Conservation (phyloP, 2,888 invertebrate species). For the Lingula anatina region DNA sequence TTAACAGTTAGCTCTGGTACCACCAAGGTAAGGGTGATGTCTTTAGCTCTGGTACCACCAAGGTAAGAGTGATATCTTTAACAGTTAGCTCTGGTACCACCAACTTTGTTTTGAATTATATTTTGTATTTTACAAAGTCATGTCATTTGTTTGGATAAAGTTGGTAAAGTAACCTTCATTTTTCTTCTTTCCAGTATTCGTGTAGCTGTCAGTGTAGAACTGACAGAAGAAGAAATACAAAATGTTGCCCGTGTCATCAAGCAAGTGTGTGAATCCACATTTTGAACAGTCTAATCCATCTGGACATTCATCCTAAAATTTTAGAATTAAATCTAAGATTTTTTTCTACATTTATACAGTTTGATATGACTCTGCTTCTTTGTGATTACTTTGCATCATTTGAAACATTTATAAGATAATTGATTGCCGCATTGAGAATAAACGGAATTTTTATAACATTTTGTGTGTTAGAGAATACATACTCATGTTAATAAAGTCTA, state of each 20-base stretch:
- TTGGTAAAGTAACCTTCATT: neutral
- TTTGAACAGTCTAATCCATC: too few relatives aligned
- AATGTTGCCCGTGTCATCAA: slow-evolving; percentile 19
- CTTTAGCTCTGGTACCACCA: too few relatives aligned
- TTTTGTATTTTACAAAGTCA: neutral
- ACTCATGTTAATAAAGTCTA: too few relatives aligned
- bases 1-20: slow-evolving; percentile 62
- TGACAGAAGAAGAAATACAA: slow-evolving; percentile 62
- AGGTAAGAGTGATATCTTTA: neutral
- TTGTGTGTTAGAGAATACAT: too few relatives aligned
- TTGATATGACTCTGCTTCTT: too few relatives aligned
- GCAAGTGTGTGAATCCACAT: slow-evolving; percentile 16
- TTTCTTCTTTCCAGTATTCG: slow-evolving; percentile 56
- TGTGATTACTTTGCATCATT: too few relatives aligned
- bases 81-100: neutral
- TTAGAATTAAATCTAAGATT: too few relatives aligned
- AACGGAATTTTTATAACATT: too few relatives aligned
- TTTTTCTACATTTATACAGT: too few relatives aligned
- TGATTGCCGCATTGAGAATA: too few relatives aligned
- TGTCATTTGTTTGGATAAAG: neutral
- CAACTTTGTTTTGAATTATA: neutral
- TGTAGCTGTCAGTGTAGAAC: slow-evolving; percentile 63
- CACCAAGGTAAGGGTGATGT: slow-evolving; percentile 61
- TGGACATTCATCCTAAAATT: too few relatives aligned
- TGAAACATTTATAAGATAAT: too few relatives aligned